Base-by-base conservation (phyloP, 2,113 vertebrate genomes). In the Tychaedon coryphoeus region DNA sequence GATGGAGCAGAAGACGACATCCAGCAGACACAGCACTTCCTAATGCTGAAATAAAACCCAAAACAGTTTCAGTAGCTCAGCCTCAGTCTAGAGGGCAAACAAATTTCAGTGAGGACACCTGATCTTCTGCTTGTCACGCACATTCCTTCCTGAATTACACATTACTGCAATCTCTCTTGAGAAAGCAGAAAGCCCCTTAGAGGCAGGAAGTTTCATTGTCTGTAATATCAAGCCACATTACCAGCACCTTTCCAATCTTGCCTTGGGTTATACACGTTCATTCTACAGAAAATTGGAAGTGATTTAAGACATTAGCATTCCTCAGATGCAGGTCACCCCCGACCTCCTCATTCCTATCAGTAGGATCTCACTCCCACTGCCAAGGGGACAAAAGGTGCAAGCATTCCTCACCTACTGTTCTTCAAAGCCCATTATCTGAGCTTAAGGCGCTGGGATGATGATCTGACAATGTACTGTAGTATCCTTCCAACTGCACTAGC, bases 241-340 rank as follows among this genome's bases (percentile, higher is more conserved):
- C 25, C 57, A 73, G 62, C 67, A 54, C 51, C 31, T 83, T 94
- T 90, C 38, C 47, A 88, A n/a, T 36, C 33, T 90, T 93, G 78
- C 90, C 71, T 62, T 94, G 36, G 38, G 75, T 93, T 83, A 90
- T 54, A 82, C 74, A 69, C 40, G 0, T 77, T 86, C 80, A 67
- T 77, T 87, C 57, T 74, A 48, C 58, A 74, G 40, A 90, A 64
- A 93, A 65, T 45, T 62, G 26, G 31, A 95, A 79, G 45, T 33
- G 36, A 90, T 76, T 86, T 88, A 88, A 93, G 71, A 42, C 26
- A 90, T 88, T 73, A 90, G 42, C 24, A 65, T 90, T 94, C 75
- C 48, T 73, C 40, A 80, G 53, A 88, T 28, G 42, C 42, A 51
- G 4, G 11, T 58, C 60, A 88, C 29, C 8, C n/a, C 38, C 11